phyloP scores from a whole-genome alignment of 1,140 invertebrate species.

The Bombus fervidus region DNA sequence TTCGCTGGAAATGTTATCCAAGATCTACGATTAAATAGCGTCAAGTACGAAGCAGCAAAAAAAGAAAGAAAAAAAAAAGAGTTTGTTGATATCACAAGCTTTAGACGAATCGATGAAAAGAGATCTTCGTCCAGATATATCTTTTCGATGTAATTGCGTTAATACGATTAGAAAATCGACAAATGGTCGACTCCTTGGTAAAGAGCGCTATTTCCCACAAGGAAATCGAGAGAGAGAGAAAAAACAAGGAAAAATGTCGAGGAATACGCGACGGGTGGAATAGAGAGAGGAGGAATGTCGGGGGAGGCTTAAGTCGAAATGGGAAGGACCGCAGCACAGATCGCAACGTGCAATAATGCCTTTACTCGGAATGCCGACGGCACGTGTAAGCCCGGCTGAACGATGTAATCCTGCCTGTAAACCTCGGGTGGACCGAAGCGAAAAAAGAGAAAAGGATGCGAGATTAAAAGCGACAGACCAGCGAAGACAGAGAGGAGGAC shows the following conservation, averaged over 20 bases:
- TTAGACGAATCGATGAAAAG: no score
- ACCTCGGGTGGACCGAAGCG: slow-evolving; percentile 55
- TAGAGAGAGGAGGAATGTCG: slow-evolving; percentile 42
- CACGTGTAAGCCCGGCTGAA: slow-evolving; percentile 70
- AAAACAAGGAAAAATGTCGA: not conserved
- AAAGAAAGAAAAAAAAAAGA: not conserved
- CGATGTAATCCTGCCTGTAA: slow-evolving; percentile 73
- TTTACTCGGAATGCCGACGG: slow-evolving; percentile 54
- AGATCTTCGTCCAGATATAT: no score
- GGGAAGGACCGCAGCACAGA: slow-evolving; percentile 43
- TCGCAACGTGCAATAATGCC: slow-evolving; percentile 60
- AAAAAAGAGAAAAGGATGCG: slow-evolving; percentile 37
- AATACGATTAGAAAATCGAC: no score
- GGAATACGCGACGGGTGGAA: slow-evolving; percentile 4
- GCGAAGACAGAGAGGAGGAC: slow-evolving; percentile 14
- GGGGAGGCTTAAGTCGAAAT: slow-evolving; percentile 51
- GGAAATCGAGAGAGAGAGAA: not conserved
- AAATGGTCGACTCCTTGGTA: not conserved
- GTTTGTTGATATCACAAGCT: no score
- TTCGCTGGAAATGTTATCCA: not conserved
- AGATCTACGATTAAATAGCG: not conserved
- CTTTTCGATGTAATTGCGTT: no score
- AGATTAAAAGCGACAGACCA: slow-evolving; percentile 48
- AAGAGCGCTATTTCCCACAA: not conserved
- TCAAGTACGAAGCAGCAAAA: not conserved